Evolutionary conservation across 1,140 invertebrate genomes (phyloP).

Genomic region (Aphelenchoides fujianensis): DNA sequence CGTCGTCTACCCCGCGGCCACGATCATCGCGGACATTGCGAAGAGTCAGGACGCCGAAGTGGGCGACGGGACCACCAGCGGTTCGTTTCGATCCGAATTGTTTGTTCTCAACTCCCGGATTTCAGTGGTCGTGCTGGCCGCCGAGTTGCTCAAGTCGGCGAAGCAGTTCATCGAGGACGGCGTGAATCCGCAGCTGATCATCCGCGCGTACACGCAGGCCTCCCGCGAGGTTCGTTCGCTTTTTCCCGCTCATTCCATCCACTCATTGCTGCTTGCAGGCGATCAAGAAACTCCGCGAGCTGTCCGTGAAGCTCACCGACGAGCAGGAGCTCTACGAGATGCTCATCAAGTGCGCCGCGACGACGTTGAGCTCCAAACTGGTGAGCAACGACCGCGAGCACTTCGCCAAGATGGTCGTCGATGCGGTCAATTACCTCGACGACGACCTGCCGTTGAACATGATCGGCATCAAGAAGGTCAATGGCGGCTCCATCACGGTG

Average conservation of each 20-base stretch:
- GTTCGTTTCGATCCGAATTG: constrained; percentile 15
- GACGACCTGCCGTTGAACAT: constrained; percentile 87
- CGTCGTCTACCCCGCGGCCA: constrained; percentile 94
- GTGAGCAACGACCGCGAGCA: constrained; percentile 67
- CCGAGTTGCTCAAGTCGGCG: constrained; percentile 89
- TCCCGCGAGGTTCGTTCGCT: too few relatives aligned
- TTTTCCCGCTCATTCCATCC: neutral
- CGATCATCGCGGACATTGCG: constrained; percentile 95
- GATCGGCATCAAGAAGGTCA: constrained; percentile 98
- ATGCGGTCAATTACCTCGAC: constrained; percentile 88
- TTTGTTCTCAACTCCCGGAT: constrained; percentile 27
- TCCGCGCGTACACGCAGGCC: constrained; percentile 79
- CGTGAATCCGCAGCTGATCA: constrained; percentile 88
- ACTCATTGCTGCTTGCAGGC: constrained; percentile 66
- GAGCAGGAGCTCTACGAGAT: constrained; percentile 71
- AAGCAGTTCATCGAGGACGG: constrained; percentile 94
- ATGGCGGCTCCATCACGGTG: constrained; percentile 84
- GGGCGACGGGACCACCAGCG: constrained; percentile 63
- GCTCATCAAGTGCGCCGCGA: constrained; percentile 88
- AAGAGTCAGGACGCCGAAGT: constrained; percentile 99
- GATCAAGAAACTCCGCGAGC: constrained; percentile 78
- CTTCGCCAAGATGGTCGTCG: constrained; percentile 94
- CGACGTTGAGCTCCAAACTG: constrained; percentile 71
- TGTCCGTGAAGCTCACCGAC: constrained; percentile 74
- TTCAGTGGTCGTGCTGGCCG: constrained; percentile 87